These are phyloP conservation scores for Quiscalus mexicanus DNA, from an alignment of 2,113 vertebrate genomes.

Conservation along the genomic window DNA sequence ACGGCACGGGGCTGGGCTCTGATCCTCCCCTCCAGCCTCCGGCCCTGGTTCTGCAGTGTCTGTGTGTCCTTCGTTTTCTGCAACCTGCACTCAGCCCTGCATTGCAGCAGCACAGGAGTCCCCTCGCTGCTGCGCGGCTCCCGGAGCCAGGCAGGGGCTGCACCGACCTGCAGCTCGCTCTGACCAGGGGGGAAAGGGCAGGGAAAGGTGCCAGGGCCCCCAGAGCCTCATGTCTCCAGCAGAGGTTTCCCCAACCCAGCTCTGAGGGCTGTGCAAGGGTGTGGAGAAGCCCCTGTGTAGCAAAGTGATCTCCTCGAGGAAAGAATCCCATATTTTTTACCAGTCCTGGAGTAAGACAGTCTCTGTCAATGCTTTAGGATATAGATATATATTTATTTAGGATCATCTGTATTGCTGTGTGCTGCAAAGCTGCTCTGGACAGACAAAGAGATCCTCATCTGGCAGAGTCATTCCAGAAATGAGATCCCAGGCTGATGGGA, in stretches of 20 bases:
- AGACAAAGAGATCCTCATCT: background rate
- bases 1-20: fast-evolving
- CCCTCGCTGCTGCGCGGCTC: constrained; percentile 20
- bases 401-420: fast-evolving
- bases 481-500: background rate
- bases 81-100: constrained; percentile 72
- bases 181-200: background rate
- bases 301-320: background rate
- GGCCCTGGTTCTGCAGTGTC: constrained; percentile 63
- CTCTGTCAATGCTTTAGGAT: background rate
- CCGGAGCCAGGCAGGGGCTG: background rate
- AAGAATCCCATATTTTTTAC: background rate
- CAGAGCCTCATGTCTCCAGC: background rate
- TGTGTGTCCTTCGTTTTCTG: constrained; percentile 68
- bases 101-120: constrained; percentile 71
- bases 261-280: background rate
- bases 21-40: constrained; percentile 26
- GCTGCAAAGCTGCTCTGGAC: constrained; percentile 20
- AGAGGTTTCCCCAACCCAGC: background rate
- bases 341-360: background rate
- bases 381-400: background rate
- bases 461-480: background rate
- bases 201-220: background rate
- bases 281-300: background rate
- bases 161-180: background rate